Evolutionary conservation across 2,888 invertebrate genomes (phyloP).

Genomic region (Tholera decimalis): DNA sequence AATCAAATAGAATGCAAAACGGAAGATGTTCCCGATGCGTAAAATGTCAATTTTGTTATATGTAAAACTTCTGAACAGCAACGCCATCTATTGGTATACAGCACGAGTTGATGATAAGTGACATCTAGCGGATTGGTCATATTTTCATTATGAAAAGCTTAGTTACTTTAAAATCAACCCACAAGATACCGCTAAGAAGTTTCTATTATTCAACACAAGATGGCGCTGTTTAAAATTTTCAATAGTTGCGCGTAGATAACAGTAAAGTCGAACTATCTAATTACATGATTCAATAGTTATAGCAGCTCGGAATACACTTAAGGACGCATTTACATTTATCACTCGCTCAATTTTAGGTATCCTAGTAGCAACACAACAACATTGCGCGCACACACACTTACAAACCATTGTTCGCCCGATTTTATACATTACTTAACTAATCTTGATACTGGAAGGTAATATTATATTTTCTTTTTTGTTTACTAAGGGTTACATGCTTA

Average conservation of each 20-base stretch:
- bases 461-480: too few relatives aligned
- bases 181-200: background rate
- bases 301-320: background rate
- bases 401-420: too few relatives aligned
- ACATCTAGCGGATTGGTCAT: slow-evolving; percentile 21
- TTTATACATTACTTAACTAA: too few relatives aligned
- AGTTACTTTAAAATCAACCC: background rate
- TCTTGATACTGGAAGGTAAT: too few relatives aligned
- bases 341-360: too few relatives aligned
- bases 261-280: too few relatives aligned
- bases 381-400: too few relatives aligned
- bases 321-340: too few relatives aligned
- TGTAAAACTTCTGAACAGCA: background rate
- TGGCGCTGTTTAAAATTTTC: background rate
- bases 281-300: background rate
- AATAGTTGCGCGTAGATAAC: background rate
- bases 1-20: too few relatives aligned
- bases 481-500: too few relatives aligned
- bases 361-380: background rate
- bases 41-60: background rate
- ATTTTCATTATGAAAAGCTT: background rate
- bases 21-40: too few relatives aligned
- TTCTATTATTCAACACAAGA: background rate
- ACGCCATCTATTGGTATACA: slow-evolving; percentile 4
- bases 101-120: background rate